phyloP scores from a whole-genome alignment of 2,797 vertebrate species.

The Nyctibius grandis region DNA sequence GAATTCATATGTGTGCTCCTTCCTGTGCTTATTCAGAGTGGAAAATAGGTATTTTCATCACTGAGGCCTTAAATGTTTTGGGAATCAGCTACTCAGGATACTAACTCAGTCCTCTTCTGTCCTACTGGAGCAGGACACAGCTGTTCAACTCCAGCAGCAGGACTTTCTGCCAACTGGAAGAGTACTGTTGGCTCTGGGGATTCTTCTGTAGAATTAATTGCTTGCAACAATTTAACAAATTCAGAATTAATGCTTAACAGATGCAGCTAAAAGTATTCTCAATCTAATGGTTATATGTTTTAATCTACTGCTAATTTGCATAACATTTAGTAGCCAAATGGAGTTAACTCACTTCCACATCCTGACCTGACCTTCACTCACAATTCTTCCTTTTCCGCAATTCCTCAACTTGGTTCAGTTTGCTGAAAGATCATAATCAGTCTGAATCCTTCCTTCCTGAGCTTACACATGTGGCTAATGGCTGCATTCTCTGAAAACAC shows the following conservation, averaged over 20 bases:
- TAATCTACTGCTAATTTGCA: not conserved
- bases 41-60: not conserved
- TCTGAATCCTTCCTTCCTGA: not conserved
- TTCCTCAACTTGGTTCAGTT: not conserved
- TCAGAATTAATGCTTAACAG: not conserved
- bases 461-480: not conserved
- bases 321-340: not conserved
- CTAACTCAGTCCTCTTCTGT: not conserved
- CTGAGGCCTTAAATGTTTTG: not conserved
- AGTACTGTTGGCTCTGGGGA: not conserved
- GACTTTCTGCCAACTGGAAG: not conserved
- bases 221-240: not conserved
- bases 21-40: not conserved
- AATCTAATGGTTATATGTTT: not conserved
- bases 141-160: not conserved
- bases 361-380: not conserved
- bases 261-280: not conserved
- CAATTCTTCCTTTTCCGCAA: not conserved
- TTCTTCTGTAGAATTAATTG: not conserved
- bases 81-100: not conserved
- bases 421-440: not conserved
- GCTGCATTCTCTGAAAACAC: not conserved
- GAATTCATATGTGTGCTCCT: not conserved
- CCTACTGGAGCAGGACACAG: not conserved
- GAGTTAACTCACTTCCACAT: not conserved